Conservation (phyloP, 2,113 vertebrate genomes). For the Erythrolamprus reginae region DNA sequence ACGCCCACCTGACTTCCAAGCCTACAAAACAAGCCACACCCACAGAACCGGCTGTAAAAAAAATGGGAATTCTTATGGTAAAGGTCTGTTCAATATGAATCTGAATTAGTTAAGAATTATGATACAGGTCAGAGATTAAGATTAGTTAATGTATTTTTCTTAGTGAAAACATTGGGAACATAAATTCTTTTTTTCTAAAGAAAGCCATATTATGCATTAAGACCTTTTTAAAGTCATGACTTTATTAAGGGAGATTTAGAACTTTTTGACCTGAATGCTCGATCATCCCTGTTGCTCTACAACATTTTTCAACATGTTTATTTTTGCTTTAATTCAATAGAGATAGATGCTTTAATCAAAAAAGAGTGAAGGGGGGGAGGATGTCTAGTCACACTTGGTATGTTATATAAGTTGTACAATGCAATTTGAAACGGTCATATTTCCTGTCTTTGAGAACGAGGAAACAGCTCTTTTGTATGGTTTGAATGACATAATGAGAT, state of each 20-base stretch:
- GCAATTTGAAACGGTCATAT: neutral
- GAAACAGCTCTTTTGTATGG: neutral
- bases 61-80: neutral
- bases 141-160: neutral
- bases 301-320: neutral
- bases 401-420: neutral
- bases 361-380: neutral
- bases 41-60: too few species aligned
- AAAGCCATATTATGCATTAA: slow-evolving; percentile 2
- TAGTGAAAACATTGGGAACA: neutral
- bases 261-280: neutral
- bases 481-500: neutral
- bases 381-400: neutral
- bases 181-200: neutral
- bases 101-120: slow-evolving; percentile 19
- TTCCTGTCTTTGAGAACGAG: neutral
- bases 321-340: neutral
- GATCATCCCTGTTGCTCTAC: neutral
- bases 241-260: neutral
- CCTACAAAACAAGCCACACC: too few species aligned
- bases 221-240: neutral
- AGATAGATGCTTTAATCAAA: neutral
- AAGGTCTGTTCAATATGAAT: neutral
- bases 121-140: neutral
- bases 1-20: too few species aligned